Evolutionary conservation across 2,797 vertebrate species (phyloP), one percentile per base, ranked within the genome.

Genomic region (Manis crassicaudata): DNA sequence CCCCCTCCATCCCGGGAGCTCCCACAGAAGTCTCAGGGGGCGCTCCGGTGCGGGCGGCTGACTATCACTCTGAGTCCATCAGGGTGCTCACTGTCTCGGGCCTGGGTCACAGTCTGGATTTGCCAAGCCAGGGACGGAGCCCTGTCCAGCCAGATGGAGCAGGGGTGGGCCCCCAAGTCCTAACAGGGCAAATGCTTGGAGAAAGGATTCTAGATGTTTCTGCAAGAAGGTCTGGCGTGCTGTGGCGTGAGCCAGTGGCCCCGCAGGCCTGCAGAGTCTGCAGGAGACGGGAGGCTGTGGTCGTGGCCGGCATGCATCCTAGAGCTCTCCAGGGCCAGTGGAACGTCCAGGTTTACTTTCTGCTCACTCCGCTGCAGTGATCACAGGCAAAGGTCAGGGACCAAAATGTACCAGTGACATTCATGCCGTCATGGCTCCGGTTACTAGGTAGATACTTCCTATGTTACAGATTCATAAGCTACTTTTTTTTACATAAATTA

Each of bases 301-400:
- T 10, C 3, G 35, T 0, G 5, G 25, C 14, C 16, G 0, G 40
- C 3, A 3, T 56, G 14, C 29, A 6, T 23, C 37, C n/a, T 35
- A 70, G 67, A 23, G 35, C 25, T 40, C 70, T 11, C 46, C 46
- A 11, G 10, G 46, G 46, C 46, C 46, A 12, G 46, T 46, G 12
- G 12, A 46, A 46, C 46, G 12, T 46, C 46, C 46, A 46, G 10
- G 46, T 46, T 12, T 46, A 46, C 46, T 46, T 46, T 46, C 11
- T 46, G 10, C 46, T 46, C 46, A 46, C 32, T n/a, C 21, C 9
- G 1, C 6, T 25, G 25, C 21, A 25, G 17, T 35, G 14, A 50
- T 46, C 81, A 25, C 9, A 6, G 43, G 35, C 25, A 2, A 67
- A 62, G 35, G 12, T 50, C 29, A 17, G 10, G 23, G 43, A 50